These are phyloP conservation scores for Bilobella aurantiaca DNA, from an alignment of 1,140 invertebrate genomes.

Conservation along the genomic window DNA sequence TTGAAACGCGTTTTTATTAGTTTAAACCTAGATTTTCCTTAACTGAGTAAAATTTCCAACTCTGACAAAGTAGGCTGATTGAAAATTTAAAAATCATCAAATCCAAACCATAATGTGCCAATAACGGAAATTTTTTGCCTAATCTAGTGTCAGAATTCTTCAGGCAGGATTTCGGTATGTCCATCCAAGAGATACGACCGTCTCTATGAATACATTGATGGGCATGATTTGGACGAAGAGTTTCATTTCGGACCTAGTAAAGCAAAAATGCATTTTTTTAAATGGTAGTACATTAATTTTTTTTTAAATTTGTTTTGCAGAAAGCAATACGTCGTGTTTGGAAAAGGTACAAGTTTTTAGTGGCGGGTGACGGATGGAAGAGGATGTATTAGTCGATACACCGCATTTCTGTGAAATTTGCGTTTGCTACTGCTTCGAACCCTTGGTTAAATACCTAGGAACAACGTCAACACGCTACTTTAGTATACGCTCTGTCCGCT, in stretches of 20 bases:
- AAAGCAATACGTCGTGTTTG: neutral
- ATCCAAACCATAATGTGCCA: no score
- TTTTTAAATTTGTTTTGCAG: neutral
- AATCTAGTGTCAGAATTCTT: constrained; percentile 16
- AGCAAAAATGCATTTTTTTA: neutral
- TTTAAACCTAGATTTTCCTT: no score
- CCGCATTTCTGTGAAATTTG: constrained; percentile 23
- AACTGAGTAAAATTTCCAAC: no score
- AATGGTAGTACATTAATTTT: neutral
- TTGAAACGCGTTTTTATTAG: no score
- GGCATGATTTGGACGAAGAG: constrained; percentile 1
- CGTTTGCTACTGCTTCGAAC: constrained; percentile 21
- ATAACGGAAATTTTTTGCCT: neutral
- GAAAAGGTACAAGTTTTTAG: neutral
- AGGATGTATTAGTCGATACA: constrained; percentile 13
- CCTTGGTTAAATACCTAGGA: constrained; percentile 4
- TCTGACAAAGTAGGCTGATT: no score
- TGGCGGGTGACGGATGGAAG: constrained; percentile 14
- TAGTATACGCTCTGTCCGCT: neutral
- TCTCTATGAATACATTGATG: constrained; percentile 14
- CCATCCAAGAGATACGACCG: constrained; percentile 12
- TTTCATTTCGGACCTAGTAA: constrained; percentile 16
- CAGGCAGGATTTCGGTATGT: constrained; percentile 6
- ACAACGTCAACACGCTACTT: neutral
- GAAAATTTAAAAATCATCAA: no score